These are phyloP conservation scores for Agrypnus murinus DNA, from an alignment of 2,888 invertebrate genomes.

Conservation along the genomic window DNA sequence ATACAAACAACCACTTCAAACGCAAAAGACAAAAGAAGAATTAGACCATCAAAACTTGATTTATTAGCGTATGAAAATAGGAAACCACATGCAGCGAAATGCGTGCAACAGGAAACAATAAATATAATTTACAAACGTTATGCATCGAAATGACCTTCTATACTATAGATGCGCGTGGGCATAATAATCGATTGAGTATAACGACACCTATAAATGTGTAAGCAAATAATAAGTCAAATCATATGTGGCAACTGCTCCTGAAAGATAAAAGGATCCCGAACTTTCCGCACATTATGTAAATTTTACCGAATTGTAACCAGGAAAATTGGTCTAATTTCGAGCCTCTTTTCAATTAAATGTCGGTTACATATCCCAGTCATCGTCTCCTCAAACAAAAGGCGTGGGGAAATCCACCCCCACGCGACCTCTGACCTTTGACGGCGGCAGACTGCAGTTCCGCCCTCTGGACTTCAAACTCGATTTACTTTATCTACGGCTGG, in stretches of 20 bases:
- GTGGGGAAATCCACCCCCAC: conserved; percentile 36
- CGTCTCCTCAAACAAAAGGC: conserved; percentile 34
- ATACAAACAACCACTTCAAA: conserved; percentile 27
- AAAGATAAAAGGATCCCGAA: neutral
- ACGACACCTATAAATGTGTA: conserved; percentile 21
- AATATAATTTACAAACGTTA: conserved; percentile 19
- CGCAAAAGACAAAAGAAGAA: conserved; percentile 17
- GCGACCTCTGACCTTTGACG: conserved; percentile 40
- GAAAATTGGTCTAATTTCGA: conserved; percentile 24
- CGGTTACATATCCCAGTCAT: conserved; percentile 29
- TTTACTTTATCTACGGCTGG: conserved; percentile 29
- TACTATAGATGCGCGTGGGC: conserved; percentile 12
- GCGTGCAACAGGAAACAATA: conserved; percentile 25
- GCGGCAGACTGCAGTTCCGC: conserved; percentile 31
- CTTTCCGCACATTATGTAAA: conserved; percentile 13
- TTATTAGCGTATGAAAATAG: conserved; percentile 15
- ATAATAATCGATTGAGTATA: conserved; percentile 26
- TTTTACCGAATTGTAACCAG: neutral
- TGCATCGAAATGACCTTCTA: conserved; percentile 30
- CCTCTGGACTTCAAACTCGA: conserved; percentile 34
- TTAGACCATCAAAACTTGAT: conserved; percentile 9
- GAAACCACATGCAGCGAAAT: neutral
- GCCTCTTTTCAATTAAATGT: conserved; percentile 19
- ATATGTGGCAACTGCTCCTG: neutral
- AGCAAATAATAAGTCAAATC: conserved; percentile 15